phyloP scores from a whole-genome alignment of 1,140 invertebrate genomes.

The Eubasilissa regina region DNA sequence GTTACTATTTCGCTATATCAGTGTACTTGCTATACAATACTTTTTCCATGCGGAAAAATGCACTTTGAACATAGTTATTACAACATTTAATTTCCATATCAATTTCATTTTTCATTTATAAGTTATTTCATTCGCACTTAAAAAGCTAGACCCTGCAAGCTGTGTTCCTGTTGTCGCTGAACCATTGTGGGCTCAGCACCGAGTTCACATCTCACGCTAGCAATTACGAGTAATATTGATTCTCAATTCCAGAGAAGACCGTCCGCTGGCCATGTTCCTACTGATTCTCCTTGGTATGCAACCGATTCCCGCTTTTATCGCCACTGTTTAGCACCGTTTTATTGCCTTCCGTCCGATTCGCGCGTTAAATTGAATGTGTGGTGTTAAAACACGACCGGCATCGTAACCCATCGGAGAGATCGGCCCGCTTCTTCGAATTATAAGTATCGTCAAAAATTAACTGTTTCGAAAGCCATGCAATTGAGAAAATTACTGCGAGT shows the following conservation, averaged over 20 bases:
- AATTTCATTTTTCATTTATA: too few relatives aligned
- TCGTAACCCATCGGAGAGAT: conserved; percentile 26
- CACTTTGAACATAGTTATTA: too few relatives aligned
- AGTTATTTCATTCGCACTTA: too few relatives aligned
- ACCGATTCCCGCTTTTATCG: conserved; percentile 29
- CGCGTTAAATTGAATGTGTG: conserved; percentile 38
- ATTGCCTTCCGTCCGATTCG: conserved; percentile 22
- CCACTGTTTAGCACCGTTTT: conserved; percentile 37
- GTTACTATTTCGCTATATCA: too few relatives aligned
- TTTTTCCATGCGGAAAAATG: too few relatives aligned
- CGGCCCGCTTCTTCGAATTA: conserved; percentile 6
- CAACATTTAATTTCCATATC: too few relatives aligned
- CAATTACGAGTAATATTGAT: background rate
- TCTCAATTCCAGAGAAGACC: background rate
- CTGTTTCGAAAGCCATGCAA: background rate
- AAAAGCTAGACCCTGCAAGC: too few relatives aligned
- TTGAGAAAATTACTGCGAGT: too few relatives aligned
- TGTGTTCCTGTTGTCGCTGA: too few relatives aligned
- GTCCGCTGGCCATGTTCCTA: conserved; percentile 14
- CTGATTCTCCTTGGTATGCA: conserved; percentile 28
- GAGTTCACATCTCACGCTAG: too few relatives aligned
- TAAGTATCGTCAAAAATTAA: background rate
- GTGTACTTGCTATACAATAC: too few relatives aligned
- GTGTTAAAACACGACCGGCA: conserved; percentile 26
- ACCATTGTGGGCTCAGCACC: too few relatives aligned